These are phyloP conservation scores for Steinernema carpocapsae DNA, from an alignment of 2,888 invertebrate genomes.

Conservation along the genomic window DNA sequence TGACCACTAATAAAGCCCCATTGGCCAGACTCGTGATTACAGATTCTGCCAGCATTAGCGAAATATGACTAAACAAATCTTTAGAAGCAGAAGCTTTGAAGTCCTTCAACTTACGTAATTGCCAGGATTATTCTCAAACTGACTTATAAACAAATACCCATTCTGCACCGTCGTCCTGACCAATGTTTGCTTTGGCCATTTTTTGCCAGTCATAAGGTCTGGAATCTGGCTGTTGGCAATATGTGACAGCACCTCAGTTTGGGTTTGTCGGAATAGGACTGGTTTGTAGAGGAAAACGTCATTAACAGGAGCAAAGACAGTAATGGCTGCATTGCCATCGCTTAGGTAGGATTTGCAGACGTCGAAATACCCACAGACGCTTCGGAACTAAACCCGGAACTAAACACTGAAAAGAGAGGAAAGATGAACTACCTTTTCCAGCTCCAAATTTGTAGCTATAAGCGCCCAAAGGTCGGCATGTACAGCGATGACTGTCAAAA, in stretches of 20 bases:
- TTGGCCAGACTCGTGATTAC: conserved; percentile 67
- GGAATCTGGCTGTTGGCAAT: conserved; percentile 68
- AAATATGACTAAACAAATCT: conserved; percentile 68
- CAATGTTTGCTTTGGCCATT: conserved; percentile 68
- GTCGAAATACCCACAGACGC: neutral
- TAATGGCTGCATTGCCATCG: conserved; percentile 63
- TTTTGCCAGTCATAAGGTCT: conserved; percentile 60
- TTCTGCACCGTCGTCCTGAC: conserved; percentile 66
- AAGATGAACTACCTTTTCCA: neutral
- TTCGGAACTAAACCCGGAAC: neutral
- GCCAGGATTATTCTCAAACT: conserved; percentile 69
- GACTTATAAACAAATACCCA: conserved; percentile 68
- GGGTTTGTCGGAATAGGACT: conserved; percentile 65
- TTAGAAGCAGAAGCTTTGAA: neutral
- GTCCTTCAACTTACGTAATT: conserved; percentile 63
- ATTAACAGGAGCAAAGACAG: conserved; percentile 68
- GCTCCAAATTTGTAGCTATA: neutral
- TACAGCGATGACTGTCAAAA: neutral
- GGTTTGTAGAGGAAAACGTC: conserved; percentile 69
- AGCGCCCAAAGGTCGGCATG: neutral
- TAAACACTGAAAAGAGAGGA: neutral
- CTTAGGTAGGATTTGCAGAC: conserved; percentile 68
- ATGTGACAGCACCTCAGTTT: conserved; percentile 69
- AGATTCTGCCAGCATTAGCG: conserved; percentile 66
- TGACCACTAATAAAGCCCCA: conserved; percentile 68